Base-by-base conservation (phyloP, 1,140 invertebrate species). In the Drosophila repleta region DNA sequence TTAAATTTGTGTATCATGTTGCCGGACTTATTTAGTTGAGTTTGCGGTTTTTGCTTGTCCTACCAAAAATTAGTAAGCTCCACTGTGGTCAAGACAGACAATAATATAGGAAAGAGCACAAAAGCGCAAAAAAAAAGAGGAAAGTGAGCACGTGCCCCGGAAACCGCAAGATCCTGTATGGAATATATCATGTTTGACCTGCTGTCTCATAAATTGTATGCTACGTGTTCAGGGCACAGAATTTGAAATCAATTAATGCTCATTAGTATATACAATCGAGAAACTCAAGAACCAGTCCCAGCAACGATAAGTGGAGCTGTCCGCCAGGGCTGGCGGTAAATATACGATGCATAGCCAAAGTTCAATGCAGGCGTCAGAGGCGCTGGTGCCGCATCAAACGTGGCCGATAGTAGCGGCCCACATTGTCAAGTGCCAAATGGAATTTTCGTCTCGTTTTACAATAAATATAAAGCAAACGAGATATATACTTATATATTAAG, bases 301-400 rank as follows among this genome's bases (percentile, higher is more conserved):
- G 1, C 11, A 39, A 24, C 67, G 81, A 85, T 85, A 85, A 85
- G 63, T 71, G 32, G 6, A 45, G 51, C 80, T 84, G 80, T 73
- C 76, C 24, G 18, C 21, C 32, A 35, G 32, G 32, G 32, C 10
- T 13, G 32, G 32, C 4, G 32, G 10, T 35, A 35, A 35, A 87
- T 87, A 88, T 87, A 87, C 64, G 82, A 82, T 78, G 49, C 83
- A 56, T 72, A 63, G 60, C 57, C 82, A 87, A 85, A 85, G 82
- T 81, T 76, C 82, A 76, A 11, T 62, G 49, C 46, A 49, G 32
- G 32, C 32, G 32, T 35, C 32, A 35, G 32, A 72, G 70, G 49
- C 55, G 57, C 29, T 48, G 51, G 66, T 78, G 57, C 53, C 52
- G 56, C 51, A 74, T 69, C 71, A 69, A 74, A 57, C 65, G 65